A percentile compares a stretch with the other conserved stretches of the same genome.
These are phyloP conservation scores for Rhipidura dahli DNA, from an alignment of 2,113 vertebrate genomes.

Conservation along the genomic window DNA sequence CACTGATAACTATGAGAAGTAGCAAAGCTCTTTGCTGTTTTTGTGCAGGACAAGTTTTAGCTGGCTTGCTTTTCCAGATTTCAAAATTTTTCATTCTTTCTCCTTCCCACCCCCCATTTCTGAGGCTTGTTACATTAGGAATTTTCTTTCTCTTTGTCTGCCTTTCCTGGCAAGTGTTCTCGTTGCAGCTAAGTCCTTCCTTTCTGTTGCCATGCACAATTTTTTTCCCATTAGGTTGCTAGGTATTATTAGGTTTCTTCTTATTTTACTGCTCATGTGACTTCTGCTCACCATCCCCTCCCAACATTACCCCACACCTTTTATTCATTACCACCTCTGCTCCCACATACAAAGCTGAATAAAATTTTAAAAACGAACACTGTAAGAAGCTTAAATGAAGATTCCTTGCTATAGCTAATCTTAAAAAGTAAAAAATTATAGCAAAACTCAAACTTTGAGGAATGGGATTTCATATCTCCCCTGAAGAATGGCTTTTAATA, in stretches of 20 bases:
- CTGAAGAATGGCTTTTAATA: neutral
- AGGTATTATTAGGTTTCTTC: slow-evolving; percentile 39
- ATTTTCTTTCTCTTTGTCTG: slow-evolving; percentile 24
- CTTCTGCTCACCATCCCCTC: slow-evolving; percentile 19
- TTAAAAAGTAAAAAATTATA: neutral
- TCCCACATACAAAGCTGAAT: neutral
- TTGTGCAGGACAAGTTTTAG: neutral
- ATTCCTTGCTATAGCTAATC: neutral
- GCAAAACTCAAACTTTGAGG: neutral
- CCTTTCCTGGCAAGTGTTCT: slow-evolving; percentile 3
- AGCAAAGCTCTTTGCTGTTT: neutral
- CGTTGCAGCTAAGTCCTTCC: slow-evolving; percentile 13
- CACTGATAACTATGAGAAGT: neutral
- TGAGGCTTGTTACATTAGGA: neutral
- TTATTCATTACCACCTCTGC: slow-evolving; percentile 39
- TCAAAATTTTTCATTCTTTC: neutral
- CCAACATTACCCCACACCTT: slow-evolving; percentile 28
- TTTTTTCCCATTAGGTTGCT: slow-evolving; percentile 21
- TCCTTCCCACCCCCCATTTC: neutral
- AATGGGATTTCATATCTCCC: neutral
- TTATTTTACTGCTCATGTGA: slow-evolving; percentile 52
- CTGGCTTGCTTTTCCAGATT: neutral
- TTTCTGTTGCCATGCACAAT: slow-evolving; percentile 37
- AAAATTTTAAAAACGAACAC: neutral
- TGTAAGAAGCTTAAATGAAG: neutral